Evolutionary conservation across 2,888 invertebrate species (phyloP).

Genomic region (Sinodicranocentrus sp.): DNA sequence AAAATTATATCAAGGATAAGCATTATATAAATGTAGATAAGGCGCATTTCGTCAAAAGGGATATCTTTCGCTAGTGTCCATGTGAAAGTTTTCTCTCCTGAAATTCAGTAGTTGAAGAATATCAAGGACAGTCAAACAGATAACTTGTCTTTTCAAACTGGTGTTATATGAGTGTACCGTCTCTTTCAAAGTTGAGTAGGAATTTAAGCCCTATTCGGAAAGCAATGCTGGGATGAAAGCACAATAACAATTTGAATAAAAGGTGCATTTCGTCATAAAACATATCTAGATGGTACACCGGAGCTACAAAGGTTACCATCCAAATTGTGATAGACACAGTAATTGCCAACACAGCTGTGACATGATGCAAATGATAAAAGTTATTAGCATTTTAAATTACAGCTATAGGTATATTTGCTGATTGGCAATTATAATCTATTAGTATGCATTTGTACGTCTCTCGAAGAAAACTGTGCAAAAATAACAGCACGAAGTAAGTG

Average conservation of each 20-base stretch:
- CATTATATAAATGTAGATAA: conserved; percentile 78
- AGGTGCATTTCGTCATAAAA: conserved; percentile 11
- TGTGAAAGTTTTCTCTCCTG: neutral
- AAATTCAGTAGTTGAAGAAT: neutral
- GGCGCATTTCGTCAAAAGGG: conserved; percentile 77
- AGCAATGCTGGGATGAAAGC: conserved; percentile 43
- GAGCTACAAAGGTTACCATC: conserved; percentile 1
- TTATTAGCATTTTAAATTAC: neutral
- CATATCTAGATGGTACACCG: conserved; percentile 6
- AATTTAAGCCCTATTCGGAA: conserved; percentile 29
- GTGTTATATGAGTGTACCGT: neutral
- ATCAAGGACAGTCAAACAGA: neutral
- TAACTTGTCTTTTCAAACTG: neutral
- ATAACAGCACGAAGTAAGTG: conserved; percentile 24
- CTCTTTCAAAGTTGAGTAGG: conserved; percentile 18
- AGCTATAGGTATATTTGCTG: neutral
- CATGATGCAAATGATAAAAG: neutral
- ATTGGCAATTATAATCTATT: neutral
- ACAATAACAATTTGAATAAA: neutral
- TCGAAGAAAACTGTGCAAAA: conserved; percentile 39
- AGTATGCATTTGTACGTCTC: conserved; percentile 34
- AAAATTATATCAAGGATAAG: conserved; percentile 78
- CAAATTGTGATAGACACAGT: neutral
- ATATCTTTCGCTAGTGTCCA: conserved; percentile 56
- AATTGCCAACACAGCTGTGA: conserved; percentile 20